phyloP scores from a whole-genome alignment of 2,888 invertebrate genomes.

The Poecilobothrus nobilitatus region DNA sequence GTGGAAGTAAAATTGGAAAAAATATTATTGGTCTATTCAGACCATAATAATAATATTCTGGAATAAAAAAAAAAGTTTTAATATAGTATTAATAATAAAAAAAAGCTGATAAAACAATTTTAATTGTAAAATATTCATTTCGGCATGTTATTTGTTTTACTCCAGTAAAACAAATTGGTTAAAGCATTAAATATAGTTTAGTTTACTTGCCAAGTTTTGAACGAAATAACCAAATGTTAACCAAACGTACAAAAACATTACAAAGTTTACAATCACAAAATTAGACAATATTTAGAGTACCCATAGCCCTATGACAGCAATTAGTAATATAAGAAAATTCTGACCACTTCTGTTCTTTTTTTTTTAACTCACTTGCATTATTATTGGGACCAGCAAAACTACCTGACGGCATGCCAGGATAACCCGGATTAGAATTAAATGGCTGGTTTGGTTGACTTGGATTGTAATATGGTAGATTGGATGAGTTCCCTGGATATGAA shows the following conservation, averaged over 20 bases:
- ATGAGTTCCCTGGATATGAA: too few species aligned
- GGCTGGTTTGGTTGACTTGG: too few species aligned
- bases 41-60: conserved; percentile 1
- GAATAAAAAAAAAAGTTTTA: neutral
- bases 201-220: too few species aligned
- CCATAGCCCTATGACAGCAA: too few species aligned
- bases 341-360: neutral
- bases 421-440: neutral
- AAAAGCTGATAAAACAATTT: neutral
- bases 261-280: too few species aligned
- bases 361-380: neutral
- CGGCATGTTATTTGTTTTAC: neutral
- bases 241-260: too few species aligned
- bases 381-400: neutral
- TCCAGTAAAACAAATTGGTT: too few species aligned
- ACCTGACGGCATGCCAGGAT: neutral
- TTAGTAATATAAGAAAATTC: too few species aligned
- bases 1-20: neutral
- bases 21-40: neutral
- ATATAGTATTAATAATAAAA: neutral
- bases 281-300: too few species aligned
- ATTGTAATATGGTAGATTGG: too few species aligned
- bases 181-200: too few species aligned
- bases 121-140: neutral
- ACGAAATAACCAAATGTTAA: too few species aligned